Conservation (phyloP, 2,888 invertebrate species). For the Morpho deidamia region DNA sequence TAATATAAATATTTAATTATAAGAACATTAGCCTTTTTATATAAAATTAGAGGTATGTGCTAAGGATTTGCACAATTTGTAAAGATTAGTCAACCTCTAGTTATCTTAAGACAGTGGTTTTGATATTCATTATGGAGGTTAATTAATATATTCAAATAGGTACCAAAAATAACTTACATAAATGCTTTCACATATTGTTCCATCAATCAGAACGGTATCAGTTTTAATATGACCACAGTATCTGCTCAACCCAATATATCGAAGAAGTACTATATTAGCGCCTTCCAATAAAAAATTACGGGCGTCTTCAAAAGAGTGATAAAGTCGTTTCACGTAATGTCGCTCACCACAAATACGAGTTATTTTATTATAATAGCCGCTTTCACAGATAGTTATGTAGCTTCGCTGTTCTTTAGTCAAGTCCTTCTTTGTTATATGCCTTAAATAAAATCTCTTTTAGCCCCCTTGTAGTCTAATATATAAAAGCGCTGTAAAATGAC, state of each 20-base stretch:
- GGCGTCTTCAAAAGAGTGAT: conserved; percentile 70
- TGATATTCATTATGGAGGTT: neutral
- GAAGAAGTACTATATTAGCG: conserved; percentile 77
- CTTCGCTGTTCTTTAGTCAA: conserved; percentile 70
- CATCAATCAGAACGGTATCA: conserved; percentile 77
- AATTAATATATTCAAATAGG: neutral
- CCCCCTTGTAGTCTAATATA: no score
- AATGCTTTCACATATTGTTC: conserved; percentile 77
- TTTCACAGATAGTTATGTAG: conserved; percentile 74
- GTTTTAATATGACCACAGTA: conserved; percentile 76
- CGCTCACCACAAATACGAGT: conserved; percentile 65
- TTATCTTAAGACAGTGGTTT: no score
- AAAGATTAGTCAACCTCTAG: no score
- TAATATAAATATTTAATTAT: no score
- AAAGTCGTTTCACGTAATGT: conserved; percentile 60
- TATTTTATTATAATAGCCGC: conserved; percentile 76
- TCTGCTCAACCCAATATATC: conserved; percentile 77
- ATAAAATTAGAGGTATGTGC: no score
- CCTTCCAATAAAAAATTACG: conserved; percentile 79
- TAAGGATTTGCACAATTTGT: no score
- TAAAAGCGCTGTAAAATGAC: no score
- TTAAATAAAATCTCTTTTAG: conserved; percentile 30
- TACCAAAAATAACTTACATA: conserved; percentile 69
- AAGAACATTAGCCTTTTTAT: no score
- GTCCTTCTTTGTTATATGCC: conserved; percentile 60